Base-by-base conservation (phyloP, 2,113 vertebrate genomes). In the Erythrolamprus reginae region DNA sequence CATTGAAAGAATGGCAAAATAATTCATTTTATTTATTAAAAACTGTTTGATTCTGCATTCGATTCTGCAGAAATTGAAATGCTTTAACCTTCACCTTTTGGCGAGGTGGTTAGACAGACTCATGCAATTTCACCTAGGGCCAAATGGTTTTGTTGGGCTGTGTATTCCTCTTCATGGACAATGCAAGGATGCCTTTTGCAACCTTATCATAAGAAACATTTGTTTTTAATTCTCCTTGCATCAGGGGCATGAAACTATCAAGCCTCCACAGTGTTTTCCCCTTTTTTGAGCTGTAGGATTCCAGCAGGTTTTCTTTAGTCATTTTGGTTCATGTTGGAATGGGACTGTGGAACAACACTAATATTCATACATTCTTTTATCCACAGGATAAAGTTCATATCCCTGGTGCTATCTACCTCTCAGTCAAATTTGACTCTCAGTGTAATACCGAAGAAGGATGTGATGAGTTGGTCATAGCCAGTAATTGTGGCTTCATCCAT, bases 341-440 rank as follows among this genome's bases (percentile, higher is more conserved):
- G 3, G 33, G 33, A 42, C 17, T 77, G 33, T 42, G 70, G 70
- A 77, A 77, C 17, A 77, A 7, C 33, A 77, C 70, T 77, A 8
- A 38, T 77, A 8, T 33, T 38, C 33, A 38, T 77, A 21, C 7
- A 42, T 77, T 77, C 1, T 85, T 0, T 48, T 55, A 92, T 93
- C 33, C 70, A 61, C 91, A 99, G 99, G 99, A 99, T 94, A 99
- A 99, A 96, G 98, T 99, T 92, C 98, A 99, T 95, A 98, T 99
- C 93, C 99, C 99, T 0, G 99, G 99, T n/a, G 99, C 99, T 86
- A 99, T 99, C 96, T 99, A 99, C 96, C 97, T 99, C 96, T 99
- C 98, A 0, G 94, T 99, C 91, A 99, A 99, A 89, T 99, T 99
- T 65, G 99, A 99, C 93, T 95, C 98, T 0, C 98, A 98, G 95